Conservation (phyloP, 2,113 vertebrate species). For the Baryphthengus martii region DNA sequence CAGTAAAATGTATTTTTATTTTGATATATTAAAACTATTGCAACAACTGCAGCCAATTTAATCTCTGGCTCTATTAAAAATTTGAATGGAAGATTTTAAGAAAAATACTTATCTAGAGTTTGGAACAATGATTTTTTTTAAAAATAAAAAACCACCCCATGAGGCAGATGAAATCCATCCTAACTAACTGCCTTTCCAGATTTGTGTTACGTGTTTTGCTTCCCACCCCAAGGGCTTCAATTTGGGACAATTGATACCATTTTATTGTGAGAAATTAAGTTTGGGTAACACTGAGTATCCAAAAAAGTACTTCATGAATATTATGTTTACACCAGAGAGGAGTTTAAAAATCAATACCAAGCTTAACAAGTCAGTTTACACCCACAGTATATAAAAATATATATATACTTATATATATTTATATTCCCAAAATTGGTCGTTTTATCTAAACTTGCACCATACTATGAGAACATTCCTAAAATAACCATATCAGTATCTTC, state of each 20-base stretch:
- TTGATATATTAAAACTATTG: background rate
- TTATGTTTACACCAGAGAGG: background rate
- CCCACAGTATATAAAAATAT: background rate
- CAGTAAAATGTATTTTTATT: background rate
- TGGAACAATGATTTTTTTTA: background rate
- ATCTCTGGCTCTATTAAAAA: background rate
- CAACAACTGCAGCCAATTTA: background rate
- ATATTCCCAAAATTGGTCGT: accelerated
- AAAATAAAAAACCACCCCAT: background rate
- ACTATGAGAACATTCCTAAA: background rate
- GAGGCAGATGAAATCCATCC: background rate
- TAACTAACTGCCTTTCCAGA: background rate
- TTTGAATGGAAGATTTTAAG: background rate
- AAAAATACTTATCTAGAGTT: background rate
- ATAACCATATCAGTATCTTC: background rate
- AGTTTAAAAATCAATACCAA: background rate
- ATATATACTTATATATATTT: background rate
- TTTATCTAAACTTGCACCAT: background rate
- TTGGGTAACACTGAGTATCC: background rate
- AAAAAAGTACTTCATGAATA: background rate
- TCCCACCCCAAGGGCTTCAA: background rate
- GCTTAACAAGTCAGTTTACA: background rate
- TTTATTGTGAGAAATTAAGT: background rate
- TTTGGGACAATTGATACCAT: background rate
- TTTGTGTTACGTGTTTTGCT: accelerated